Evolutionary conservation across 2,888 invertebrate species (phyloP), one percentile per base, ranked within the genome.

Genomic region (Folsomia candida): DNA sequence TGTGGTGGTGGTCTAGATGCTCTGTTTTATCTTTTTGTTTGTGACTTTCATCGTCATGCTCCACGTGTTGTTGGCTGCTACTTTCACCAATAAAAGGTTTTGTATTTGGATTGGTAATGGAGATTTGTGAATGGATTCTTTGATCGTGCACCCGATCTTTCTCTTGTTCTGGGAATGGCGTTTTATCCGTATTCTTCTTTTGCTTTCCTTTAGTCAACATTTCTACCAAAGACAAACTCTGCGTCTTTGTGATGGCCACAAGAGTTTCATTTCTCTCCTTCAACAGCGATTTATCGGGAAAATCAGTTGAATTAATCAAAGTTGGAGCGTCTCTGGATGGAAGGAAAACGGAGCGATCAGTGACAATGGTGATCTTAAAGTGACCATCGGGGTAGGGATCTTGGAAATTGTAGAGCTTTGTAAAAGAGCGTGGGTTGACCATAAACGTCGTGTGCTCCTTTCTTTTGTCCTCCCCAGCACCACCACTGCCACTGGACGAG

Each of bases 381-480:
- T 64, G 61, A 11, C 69, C 73, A 20, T 61, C 51, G 27, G 76
- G 71, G 57, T 29, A 63, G 20, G 61, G 63, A 47, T 72, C 70
- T n/a, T 73, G 67, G 67, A 78, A 79, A 25, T 68, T 69, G 57
- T 69, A 70, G 4, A 76, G 61, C 25, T 73, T 73, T n/a, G n/a
- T n/a, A n/a, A n/a, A n/a, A 22, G 72, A 65, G 1, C 79, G 70
- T 6, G 79, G 79, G 63, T 79, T 79, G 27, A 70, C 67, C 75
- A 79, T 76, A 67, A 69, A 79, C 58, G 78, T 6, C 4, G 24
- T 22, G 27, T 22, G 18, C 25, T 51, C 14, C 54, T 65, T 67
- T 61, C 57, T 51, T 29, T 37, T 66, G n/a, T 22, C 26, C 28
- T 66, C 22, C 58, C 26, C 59, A 27, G 64, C 11, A 25, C 47